Percentiles rank a stretch among this genome's conserved stretches.
Evolutionary conservation across 2,113 vertebrate genomes (phyloP).

Genomic region (Chroicocephalus ridibundus): DNA sequence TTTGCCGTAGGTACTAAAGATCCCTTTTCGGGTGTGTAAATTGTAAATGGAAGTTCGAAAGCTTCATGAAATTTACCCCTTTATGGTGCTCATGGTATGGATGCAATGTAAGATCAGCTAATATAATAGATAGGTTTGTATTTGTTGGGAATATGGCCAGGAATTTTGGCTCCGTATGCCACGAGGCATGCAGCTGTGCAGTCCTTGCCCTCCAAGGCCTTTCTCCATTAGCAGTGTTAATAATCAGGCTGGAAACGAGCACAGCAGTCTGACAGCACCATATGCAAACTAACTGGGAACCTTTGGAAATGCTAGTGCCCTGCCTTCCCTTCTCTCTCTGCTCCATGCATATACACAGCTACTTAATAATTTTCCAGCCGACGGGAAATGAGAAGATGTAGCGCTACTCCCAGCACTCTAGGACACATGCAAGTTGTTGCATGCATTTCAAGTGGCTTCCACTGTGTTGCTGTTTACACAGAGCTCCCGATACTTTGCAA

Average conservation of each 20-base stretch:
- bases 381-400: not conserved
- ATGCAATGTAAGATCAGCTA: not conserved
- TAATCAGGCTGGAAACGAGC: not conserved
- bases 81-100: too few species aligned
- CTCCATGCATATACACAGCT: not conserved
- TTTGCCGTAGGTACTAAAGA: not conserved
- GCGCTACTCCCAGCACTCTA: not conserved
- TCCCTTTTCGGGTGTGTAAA: not conserved
- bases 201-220: not conserved
- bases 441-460: not conserved
- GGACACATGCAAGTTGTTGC: not conserved
- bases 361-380: not conserved
- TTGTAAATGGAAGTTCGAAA: not conserved
- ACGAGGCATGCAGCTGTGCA: not conserved
- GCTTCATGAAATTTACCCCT: not conserved
- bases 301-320: not conserved
- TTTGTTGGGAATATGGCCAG: not conserved
- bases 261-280: not conserved
- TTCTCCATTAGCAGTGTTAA: not conserved
- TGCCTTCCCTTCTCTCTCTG: not conserved
- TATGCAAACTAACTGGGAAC: not conserved
- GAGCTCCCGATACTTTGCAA: not conserved
- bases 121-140: not conserved
- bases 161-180: not conserved
- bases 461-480: not conserved